Conservation (phyloP, 2,888 invertebrate species). For the Drosophila pegasa region DNA sequence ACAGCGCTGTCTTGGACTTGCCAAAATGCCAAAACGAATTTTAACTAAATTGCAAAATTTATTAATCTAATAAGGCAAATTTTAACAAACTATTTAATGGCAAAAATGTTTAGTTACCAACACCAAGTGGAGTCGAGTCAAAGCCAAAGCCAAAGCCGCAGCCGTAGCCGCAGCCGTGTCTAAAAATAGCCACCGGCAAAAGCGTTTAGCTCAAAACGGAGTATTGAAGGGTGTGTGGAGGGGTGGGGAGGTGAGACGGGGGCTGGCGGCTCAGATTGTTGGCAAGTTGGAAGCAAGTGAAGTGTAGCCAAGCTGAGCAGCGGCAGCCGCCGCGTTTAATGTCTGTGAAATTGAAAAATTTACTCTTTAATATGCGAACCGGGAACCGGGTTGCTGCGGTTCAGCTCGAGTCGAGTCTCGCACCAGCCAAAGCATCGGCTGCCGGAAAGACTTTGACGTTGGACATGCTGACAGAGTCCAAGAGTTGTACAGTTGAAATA, state of each 20-base stretch:
- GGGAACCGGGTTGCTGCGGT: constrained; percentile 51
- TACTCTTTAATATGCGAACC: constrained; percentile 80
- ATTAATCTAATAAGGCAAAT: constrained; percentile 80
- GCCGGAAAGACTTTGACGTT: constrained; percentile 76
- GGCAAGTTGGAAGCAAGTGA: constrained; percentile 42
- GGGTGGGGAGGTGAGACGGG: not conserved
- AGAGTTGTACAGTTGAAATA: constrained; percentile 31
- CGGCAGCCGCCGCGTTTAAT: constrained; percentile 75
- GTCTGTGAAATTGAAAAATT: constrained; percentile 81
- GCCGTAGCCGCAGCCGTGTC: constrained; percentile 49
- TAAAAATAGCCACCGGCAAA: constrained; percentile 71
- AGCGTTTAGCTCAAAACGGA: constrained; percentile 69
- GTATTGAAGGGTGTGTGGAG: constrained; percentile 19
- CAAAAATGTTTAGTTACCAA: constrained; percentile 61
- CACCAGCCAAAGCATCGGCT: constrained; percentile 47
- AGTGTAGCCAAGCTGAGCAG: constrained; percentile 51
- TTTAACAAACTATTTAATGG: constrained; percentile 81
- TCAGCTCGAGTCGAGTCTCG: constrained; percentile 19
- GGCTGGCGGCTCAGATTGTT: constrained; percentile 5
- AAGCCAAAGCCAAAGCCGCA: constrained; percentile 25
- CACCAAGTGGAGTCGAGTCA: constrained; percentile 17
- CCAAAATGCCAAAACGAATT: constrained; percentile 69
- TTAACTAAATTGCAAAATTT: constrained; percentile 78
- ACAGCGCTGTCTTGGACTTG: not conserved
- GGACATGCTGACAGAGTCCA: constrained; percentile 53